These are phyloP conservation scores for Idaea aversata DNA, from an alignment of 2,888 invertebrate genomes.

Conservation along the genomic window DNA sequence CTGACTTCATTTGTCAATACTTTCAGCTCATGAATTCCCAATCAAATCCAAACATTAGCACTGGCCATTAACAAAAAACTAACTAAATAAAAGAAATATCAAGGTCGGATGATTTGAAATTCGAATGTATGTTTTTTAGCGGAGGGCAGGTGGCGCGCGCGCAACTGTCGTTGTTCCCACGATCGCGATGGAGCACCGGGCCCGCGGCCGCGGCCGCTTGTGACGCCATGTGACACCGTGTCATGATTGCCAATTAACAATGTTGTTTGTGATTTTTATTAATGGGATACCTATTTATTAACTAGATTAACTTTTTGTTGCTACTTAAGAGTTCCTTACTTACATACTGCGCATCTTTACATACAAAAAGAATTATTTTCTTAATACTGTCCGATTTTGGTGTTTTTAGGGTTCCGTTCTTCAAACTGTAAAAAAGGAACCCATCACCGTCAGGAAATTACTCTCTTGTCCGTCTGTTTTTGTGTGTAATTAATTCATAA, in stretches of 20 bases:
- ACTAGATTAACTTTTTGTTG: not conserved
- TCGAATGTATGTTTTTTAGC: slow-evolving; percentile 64
- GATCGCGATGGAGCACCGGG: slow-evolving; percentile 65
- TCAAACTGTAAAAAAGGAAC: no score
- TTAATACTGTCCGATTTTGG: no score
- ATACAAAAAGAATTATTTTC: no score
- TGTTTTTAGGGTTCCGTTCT: no score
- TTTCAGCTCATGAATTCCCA: not conserved
- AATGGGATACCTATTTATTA: not conserved
- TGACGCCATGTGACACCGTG: slow-evolving; percentile 51
- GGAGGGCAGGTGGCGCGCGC: slow-evolving; percentile 66
- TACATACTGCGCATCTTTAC: no score
- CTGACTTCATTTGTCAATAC: not conserved
- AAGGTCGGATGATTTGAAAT: slow-evolving; percentile 75
- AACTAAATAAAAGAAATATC: slow-evolving; percentile 38
- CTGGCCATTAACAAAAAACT: not conserved
- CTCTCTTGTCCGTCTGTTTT: no score
- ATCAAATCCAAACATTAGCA: slow-evolving; percentile 13
- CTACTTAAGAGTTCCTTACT: no score
- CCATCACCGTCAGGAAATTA: no score
- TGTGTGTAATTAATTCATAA: no score
- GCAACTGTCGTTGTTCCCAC: slow-evolving; percentile 78
- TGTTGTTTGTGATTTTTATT: slow-evolving; percentile 14
- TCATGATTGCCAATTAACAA: slow-evolving; percentile 73
- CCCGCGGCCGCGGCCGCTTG: slow-evolving; percentile 33